Conservation (phyloP, 2,113 vertebrate species). For the Corythoichthys intestinalis region DNA sequence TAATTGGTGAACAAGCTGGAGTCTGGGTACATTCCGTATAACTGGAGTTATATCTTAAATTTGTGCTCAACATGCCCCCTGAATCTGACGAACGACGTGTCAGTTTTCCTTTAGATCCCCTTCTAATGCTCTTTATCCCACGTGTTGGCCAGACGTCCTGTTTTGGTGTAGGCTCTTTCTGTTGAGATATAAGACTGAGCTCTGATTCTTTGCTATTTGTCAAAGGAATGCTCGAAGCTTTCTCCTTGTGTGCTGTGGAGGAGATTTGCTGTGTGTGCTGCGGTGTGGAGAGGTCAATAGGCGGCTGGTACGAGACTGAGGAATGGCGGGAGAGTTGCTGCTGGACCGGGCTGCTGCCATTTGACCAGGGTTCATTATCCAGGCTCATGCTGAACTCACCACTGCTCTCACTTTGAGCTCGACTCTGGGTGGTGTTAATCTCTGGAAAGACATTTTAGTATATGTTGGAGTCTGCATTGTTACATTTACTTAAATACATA, state of each 20-base stretch:
- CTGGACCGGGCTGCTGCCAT: conserved; percentile 85
- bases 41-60: conserved; percentile 44
- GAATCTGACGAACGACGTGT: conserved; percentile 46
- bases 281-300: conserved; percentile 65
- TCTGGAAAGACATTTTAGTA: conserved; percentile 40
- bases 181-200: conserved; percentile 56
- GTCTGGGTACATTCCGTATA: conserved; percentile 70
- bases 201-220: conserved; percentile 14
- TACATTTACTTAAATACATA: not conserved
- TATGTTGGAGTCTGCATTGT: not conserved
- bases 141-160: conserved; percentile 77
- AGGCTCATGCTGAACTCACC: conserved; percentile 85
- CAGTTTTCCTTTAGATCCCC: conserved; percentile 56
- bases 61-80: conserved; percentile 67
- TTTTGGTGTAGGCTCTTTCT: conserved; percentile 70
- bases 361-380: conserved; percentile 86
- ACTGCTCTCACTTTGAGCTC: conserved; percentile 91
- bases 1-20: conserved; percentile 64
- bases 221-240: conserved; percentile 12
- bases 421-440: conserved; percentile 76
- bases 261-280: conserved; percentile 27
- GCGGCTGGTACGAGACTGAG: conserved; percentile 74
- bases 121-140: conserved; percentile 72
- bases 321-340: conserved; percentile 71
- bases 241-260: conserved; percentile 45